Conservation (phyloP, 1,140 invertebrate species). For the Megalonaias nervosa region DNA sequence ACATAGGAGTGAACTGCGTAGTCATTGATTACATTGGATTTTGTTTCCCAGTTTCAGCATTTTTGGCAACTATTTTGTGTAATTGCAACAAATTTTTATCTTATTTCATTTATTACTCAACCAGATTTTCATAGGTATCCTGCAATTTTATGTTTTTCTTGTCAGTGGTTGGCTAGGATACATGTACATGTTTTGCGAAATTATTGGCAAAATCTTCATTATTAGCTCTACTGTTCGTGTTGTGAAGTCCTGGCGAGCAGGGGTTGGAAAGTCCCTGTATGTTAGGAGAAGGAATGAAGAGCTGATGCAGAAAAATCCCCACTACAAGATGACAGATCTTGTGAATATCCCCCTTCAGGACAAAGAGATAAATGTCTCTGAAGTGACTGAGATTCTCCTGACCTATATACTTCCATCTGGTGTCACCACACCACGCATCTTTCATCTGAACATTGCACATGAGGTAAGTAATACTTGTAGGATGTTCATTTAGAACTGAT, state of each 20-base stretch:
- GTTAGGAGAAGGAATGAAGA: constrained; percentile 35
- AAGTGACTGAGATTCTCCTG: constrained; percentile 41
- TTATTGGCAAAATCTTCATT: too few relatives aligned
- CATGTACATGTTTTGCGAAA: too few relatives aligned
- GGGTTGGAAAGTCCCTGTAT: constrained; percentile 55
- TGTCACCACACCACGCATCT: constrained; percentile 42
- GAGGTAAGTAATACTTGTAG: constrained; percentile 39
- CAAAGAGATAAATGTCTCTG: constrained; percentile 39
- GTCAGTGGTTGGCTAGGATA: too few relatives aligned
- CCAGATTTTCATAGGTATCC: too few relatives aligned
- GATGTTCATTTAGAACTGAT: too few relatives aligned
- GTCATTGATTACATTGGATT: too few relatives aligned
- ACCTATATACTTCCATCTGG: constrained; percentile 39
- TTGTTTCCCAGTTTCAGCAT: too few relatives aligned
- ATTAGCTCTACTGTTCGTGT: constrained; percentile 50
- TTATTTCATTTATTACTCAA: too few relatives aligned
- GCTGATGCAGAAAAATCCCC: constrained; percentile 7
- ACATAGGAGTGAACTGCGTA: too few relatives aligned
- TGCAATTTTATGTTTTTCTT: too few relatives aligned
- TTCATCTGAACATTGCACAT: constrained; percentile 59
- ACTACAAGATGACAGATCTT: constrained; percentile 4
- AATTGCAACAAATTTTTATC: too few relatives aligned
- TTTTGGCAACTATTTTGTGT: too few relatives aligned
- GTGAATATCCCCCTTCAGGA: constrained; percentile 56
- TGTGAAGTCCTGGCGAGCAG: constrained; percentile 49